Conservation (phyloP, 2,113 vertebrate species). For the Alligator sinensis region DNA sequence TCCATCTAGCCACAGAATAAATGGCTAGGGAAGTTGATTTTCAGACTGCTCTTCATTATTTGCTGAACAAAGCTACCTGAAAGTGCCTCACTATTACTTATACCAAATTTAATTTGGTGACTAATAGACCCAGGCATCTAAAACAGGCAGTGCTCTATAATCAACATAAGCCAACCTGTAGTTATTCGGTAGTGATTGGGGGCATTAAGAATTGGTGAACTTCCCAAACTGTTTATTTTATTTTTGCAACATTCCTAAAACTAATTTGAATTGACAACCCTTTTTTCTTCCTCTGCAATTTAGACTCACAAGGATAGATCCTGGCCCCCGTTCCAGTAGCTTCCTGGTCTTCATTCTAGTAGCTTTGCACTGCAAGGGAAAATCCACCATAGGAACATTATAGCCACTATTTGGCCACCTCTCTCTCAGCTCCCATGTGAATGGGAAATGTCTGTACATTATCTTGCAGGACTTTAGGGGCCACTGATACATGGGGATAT, state of each 20-base stretch:
- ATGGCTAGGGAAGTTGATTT: constrained; percentile 68
- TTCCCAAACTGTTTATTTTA: background rate
- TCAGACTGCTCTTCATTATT: constrained; percentile 72
- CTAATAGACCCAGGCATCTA: constrained; percentile 65
- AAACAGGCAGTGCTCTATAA: constrained; percentile 24
- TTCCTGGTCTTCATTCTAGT: background rate
- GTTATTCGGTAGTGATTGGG: constrained; percentile 30
- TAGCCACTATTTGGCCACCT: constrained; percentile 6
- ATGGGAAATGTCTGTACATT: background rate
- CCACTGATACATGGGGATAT: background rate
- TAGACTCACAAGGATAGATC: background rate
- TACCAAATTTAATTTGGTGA: constrained; percentile 75
- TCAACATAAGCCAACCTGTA: constrained; percentile 59
- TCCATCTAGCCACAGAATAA: constrained; percentile 67
- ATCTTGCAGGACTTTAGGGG: background rate
- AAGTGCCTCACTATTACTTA: constrained; percentile 70
- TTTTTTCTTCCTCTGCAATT: background rate
- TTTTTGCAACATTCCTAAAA: constrained; percentile 13
- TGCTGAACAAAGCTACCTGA: constrained; percentile 72
- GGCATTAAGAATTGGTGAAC: constrained; percentile 20
- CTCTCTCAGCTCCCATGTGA: background rate
- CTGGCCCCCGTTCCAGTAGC: background rate
- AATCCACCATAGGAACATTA: background rate
- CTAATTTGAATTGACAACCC: background rate
- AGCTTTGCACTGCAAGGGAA: constrained; percentile 17